phyloP scores from a whole-genome alignment of 2,797 vertebrate species.

The Pangasius djambal region DNA sequence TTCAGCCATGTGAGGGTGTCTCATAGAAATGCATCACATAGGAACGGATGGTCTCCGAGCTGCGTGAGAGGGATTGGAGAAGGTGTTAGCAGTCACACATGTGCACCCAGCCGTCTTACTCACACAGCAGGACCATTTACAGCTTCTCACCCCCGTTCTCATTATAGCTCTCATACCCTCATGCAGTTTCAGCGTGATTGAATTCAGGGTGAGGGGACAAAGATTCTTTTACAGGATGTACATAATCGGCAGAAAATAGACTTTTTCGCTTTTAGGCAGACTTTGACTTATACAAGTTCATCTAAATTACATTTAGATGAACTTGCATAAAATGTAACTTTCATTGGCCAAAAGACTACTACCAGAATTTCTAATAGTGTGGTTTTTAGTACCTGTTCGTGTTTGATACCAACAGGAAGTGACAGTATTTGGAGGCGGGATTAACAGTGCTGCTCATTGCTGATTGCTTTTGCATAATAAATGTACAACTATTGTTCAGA shows the following conservation, averaged over 20 bases:
- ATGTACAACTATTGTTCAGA: neutral
- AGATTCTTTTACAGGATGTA: neutral
- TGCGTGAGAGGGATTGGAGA: neutral
- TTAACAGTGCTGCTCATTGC: neutral
- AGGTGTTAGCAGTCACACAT: neutral
- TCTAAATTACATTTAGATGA: neutral
- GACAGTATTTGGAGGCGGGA: neutral
- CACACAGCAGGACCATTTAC: conserved; percentile 16
- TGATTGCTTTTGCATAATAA: neutral
- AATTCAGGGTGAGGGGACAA: neutral
- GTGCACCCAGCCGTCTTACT: neutral
- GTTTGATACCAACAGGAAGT: neutral
- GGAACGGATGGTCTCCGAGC: neutral
- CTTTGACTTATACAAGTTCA: neutral
- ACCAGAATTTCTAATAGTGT: neutral
- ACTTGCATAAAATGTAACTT: neutral
- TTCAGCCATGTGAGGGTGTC: neutral
- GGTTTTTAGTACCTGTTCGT: neutral
- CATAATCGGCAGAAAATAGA: neutral
- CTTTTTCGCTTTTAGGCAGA: neutral
- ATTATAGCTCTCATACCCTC: conserved; percentile 21
- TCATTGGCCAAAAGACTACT: too few relatives aligned
- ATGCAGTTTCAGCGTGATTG: conserved; percentile 11
- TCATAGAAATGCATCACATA: neutral
- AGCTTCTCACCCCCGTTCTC: conserved; percentile 32